Percentiles rank a stretch among this genome's conserved stretches.
Evolutionary conservation across 2,888 invertebrate species (phyloP).

Genomic region (Sycophila texana): DNA sequence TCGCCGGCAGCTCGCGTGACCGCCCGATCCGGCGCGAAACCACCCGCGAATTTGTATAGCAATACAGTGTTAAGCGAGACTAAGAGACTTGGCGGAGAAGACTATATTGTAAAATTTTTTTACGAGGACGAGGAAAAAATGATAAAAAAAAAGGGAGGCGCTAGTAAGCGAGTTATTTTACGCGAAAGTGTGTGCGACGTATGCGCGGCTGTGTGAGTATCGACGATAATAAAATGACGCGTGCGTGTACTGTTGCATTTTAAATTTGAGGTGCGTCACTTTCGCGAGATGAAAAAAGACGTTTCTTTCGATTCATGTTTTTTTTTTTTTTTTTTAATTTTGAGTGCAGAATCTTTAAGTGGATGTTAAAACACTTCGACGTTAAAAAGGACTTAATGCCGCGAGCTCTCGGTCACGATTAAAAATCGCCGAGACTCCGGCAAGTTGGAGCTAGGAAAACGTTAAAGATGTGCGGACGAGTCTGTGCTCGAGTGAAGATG

Average conservation of each 20-base stretch:
- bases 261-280: slow-evolving; percentile 53
- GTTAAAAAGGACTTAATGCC: slow-evolving; percentile 19
- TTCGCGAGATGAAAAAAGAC: neutral
- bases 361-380: slow-evolving; percentile 30
- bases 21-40: slow-evolving; percentile 22
- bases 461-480: slow-evolving; percentile 3
- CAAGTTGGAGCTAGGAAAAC: slow-evolving; percentile 5
- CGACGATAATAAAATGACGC: slow-evolving; percentile 1
- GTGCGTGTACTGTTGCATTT: slow-evolving; percentile 50
- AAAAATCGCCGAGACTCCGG: slow-evolving; percentile 22
- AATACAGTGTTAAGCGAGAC: slow-evolving; percentile 61
- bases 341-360: slow-evolving; percentile 32
- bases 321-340: slow-evolving; percentile 12
- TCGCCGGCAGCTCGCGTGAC: slow-evolving; percentile 36
- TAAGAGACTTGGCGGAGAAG: slow-evolving; percentile 63
- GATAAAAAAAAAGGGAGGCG: slow-evolving; percentile 13
- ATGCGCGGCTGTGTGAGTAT: slow-evolving; percentile 19
- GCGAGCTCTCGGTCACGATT: slow-evolving; percentile 24
- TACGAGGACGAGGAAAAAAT: slow-evolving; percentile 46
- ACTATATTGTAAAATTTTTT: slow-evolving; percentile 60
- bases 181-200: slow-evolving; percentile 21
- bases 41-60: slow-evolving; percentile 53
- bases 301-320: too few relatives aligned
- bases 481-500: slow-evolving; percentile 28
- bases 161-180: slow-evolving; percentile 8